Base-by-base conservation (phyloP, 1,140 invertebrate species). In the Epicauta chinensis region DNA sequence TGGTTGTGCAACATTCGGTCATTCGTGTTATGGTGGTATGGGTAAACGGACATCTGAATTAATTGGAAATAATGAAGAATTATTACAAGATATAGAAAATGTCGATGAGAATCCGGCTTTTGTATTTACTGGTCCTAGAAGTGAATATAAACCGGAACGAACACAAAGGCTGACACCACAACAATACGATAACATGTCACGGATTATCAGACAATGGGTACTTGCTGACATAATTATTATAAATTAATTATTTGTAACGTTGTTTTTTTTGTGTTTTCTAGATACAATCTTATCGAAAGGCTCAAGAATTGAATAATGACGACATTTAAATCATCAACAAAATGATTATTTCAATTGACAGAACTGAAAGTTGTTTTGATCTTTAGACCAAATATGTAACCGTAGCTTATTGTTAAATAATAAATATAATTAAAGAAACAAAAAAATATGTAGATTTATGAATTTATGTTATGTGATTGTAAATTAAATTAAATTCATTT, bases 21-120 rank as follows among this genome's bases (percentile, higher is more conserved):
- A 67, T 34, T 67, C 65, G 23, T 67, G 65, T 36, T 67, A 64
- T 37, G 65, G 65, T 10, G 65, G 65, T 2, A 65, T 65, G 55
- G 65, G 65, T 12, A 67, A 67, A 55, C 55, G 63, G 12, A 48
- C 49, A n/a, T 45, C 38, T 7, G 51, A 54, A 10, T 12, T 50
- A 10, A 38, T 42, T 2, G 43, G 58, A 10, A 59, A 49, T 16
- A 51, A 51, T 38, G 59, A 60, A 23, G 60, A 62, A 45, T 37
- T 60, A 1, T 10, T 59, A 10, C 53, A 51, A 37, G 41, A 51
- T 36, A 36, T 39, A 34, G 46, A 53, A 38, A 35, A 39, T 15
- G 23, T 5, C 4, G 53, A 55, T n/a, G 54, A 59, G 42, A 51
- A 55, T 48, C 50, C 50, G n/a, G 53, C 51, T 13, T 45, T 56